These are phyloP conservation scores for Cremastinae sp. DNA, from an alignment of 2,888 invertebrate genomes.

Conservation along the genomic window DNA sequence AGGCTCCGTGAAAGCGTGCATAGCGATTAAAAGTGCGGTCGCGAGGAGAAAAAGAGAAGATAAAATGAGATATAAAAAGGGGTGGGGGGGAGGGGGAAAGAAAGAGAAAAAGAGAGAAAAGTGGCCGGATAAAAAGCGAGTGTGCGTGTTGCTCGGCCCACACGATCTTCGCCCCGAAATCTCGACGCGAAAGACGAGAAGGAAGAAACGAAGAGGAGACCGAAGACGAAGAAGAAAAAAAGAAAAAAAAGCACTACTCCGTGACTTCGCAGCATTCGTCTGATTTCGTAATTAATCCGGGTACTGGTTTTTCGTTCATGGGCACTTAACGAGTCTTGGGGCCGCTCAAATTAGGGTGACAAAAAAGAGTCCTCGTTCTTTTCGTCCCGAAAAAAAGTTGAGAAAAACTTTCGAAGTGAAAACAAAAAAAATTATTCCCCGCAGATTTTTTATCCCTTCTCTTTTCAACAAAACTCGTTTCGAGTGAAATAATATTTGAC, in stretches of 20 bases:
- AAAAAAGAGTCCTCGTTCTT: constrained; percentile 21
- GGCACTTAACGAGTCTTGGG: constrained; percentile 27
- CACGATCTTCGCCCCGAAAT: constrained; percentile 32
- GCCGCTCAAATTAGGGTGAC: constrained; percentile 25
- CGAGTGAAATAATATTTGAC: too few relatives aligned
- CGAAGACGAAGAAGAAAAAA: constrained; percentile 8
- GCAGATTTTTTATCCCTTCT: too few relatives aligned
- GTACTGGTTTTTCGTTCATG: constrained; percentile 44
- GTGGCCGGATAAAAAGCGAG: constrained; percentile 48
- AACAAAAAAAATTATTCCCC: background rate
- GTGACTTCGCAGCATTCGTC: constrained; percentile 11
- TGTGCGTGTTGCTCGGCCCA: constrained; percentile 30
- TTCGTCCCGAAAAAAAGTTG: background rate
- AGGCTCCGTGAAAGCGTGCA: constrained; percentile 37
- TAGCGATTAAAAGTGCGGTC: constrained; percentile 36
- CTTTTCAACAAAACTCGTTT: too few relatives aligned
- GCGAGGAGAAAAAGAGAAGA: constrained; percentile 16
- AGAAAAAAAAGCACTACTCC: constrained; percentile 17
- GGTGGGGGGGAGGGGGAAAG: background rate
- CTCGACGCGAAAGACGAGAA: constrained; percentile 3
- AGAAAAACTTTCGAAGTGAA: background rate
- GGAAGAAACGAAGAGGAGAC: constrained; percentile 20
- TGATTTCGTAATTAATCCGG: constrained; percentile 49
- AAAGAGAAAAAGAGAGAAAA: constrained; percentile 21
- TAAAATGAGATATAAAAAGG: constrained; percentile 13